These are phyloP conservation scores for Ammospiza caudacuta DNA, from an alignment of 2,113 vertebrate species.

Conservation along the genomic window DNA sequence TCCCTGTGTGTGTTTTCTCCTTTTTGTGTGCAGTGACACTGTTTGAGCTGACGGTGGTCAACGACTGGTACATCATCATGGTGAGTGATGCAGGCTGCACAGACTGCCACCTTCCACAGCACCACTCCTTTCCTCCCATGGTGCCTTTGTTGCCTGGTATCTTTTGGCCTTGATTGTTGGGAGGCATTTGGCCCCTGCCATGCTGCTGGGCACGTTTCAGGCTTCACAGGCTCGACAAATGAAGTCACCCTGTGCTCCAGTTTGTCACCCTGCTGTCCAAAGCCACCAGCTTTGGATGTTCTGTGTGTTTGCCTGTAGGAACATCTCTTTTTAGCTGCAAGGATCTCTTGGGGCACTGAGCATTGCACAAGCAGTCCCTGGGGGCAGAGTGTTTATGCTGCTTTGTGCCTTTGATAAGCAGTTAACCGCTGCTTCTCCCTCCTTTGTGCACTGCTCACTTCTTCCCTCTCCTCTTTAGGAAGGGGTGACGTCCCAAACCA, in stretches of 20 bases:
- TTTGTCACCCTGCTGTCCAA: neutral
- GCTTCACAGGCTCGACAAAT: neutral
- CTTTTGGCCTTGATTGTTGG: neutral
- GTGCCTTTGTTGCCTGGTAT: neutral
- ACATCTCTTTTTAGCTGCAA: neutral
- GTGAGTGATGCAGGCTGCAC: slow-evolving; percentile 72
- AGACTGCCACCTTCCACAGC: neutral
- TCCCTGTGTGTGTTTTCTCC: neutral
- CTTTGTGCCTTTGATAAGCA: neutral
- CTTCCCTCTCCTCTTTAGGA: slow-evolving; percentile 76
- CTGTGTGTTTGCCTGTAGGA: neutral
- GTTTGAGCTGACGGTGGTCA: slow-evolving; percentile 97
- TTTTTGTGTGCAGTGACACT: slow-evolving; percentile 84
- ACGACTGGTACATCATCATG: slow-evolving; percentile 99
- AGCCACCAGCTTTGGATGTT: neutral
- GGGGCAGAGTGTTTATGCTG: neutral
- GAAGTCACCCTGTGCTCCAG: neutral
- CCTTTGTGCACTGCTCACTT: neutral
- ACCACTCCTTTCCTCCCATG: neutral
- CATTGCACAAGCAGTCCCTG: neutral
- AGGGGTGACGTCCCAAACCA: slow-evolving; percentile 94
- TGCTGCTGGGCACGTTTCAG: neutral
- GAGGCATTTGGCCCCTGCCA: neutral
- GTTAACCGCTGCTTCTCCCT: neutral
- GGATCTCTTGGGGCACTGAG: neutral